Conservation (phyloP, 37 sponge, comb jelly and placozoan species). For the Ephydatia muelleri region DNA sequence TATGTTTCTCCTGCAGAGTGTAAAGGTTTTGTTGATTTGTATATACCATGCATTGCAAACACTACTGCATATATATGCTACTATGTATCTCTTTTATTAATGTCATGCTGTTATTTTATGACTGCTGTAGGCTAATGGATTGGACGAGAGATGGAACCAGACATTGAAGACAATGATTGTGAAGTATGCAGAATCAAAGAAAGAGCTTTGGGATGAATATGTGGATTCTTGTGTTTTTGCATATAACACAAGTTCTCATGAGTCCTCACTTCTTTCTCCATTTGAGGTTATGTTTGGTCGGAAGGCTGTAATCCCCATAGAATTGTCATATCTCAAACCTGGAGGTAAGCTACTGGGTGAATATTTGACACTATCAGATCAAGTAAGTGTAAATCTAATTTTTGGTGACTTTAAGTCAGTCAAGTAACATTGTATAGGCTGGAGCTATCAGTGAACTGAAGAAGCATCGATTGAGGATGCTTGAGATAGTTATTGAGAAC, state of each 20-base stretch:
- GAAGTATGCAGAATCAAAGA: background rate
- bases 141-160: background rate
- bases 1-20: too few relatives aligned
- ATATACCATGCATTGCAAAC: too few relatives aligned
- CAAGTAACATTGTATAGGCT: background rate
- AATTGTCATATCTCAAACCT: background rate
- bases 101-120: too few relatives aligned
- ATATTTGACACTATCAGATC: background rate
- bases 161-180: background rate
- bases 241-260: background rate
- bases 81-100: too few relatives aligned
- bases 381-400: background rate
- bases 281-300: slow-evolving; percentile 38
- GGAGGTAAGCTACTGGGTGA: background rate
- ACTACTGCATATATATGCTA: too few relatives aligned
- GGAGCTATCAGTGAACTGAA: background rate
- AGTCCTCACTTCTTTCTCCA: background rate
- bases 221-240: background rate
- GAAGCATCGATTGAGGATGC: background rate
- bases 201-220: background rate
- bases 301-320: slow-evolving; percentile 31
- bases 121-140: background rate
- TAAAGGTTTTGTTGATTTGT: too few relatives aligned
- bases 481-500: slow-evolving; percentile 16
- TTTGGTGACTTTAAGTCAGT: background rate